These are phyloP conservation scores for Mionectes olivaceus DNA, from an alignment of 2,797 vertebrate genomes.

Conservation along the genomic window DNA sequence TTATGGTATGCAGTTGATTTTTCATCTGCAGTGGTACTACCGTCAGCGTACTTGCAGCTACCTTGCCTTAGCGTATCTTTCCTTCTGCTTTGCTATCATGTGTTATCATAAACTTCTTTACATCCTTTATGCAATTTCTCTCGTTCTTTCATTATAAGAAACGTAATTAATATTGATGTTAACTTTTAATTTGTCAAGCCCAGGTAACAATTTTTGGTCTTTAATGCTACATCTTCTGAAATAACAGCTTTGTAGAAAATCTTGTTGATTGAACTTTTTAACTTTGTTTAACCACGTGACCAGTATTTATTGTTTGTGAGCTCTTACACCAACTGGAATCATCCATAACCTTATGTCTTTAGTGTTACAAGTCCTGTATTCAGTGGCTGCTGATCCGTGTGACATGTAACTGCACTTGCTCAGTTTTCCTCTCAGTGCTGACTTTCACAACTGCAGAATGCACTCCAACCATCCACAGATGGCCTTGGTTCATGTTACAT, in stretches of 20 bases:
- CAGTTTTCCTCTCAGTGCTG: not conserved
- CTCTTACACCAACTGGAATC: not conserved
- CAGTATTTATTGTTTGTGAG: not conserved
- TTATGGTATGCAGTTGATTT: not conserved
- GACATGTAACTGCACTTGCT: not conserved
- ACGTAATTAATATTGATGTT: not conserved
- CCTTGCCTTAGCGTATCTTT: not conserved
- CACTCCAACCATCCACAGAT: slow-evolving; percentile 3
- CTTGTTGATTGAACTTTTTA: not conserved
- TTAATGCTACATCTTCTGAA: not conserved
- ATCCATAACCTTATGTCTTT: not conserved
- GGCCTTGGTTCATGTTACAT: slow-evolving; percentile 20
- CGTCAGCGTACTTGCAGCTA: not conserved
- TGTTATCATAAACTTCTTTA: not conserved
- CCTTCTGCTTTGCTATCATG: not conserved
- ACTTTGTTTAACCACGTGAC: not conserved
- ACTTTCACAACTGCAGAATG: not conserved
- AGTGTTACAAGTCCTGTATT: not conserved
- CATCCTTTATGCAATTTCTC: not conserved
- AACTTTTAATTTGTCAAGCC: not conserved
- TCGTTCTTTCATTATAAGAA: not conserved
- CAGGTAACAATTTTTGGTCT: not conserved
- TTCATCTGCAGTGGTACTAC: not conserved
- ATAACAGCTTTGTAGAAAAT: not conserved
- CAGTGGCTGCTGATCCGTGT: not conserved